These are phyloP conservation scores for Campylomormyrus tamandua DNA, from an alignment of 2,113 vertebrate genomes.

Conservation along the genomic window DNA sequence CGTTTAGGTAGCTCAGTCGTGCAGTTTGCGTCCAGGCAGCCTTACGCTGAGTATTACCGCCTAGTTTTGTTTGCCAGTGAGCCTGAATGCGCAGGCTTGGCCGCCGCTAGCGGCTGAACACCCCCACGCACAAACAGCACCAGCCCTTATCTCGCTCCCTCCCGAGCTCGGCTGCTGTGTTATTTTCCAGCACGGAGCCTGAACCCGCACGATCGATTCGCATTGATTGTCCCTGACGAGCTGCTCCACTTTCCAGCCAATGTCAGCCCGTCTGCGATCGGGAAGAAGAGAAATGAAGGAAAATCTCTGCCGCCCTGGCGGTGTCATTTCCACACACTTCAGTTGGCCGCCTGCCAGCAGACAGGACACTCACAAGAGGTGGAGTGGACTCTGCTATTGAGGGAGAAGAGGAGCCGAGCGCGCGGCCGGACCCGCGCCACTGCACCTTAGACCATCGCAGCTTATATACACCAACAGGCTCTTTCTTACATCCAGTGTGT, in stretches of 20 bases:
- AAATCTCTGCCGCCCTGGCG: constrained; percentile 73
- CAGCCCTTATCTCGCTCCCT: constrained; percentile 40
- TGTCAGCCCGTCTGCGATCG: constrained; percentile 66
- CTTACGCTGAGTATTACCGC: neutral
- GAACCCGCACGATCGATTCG: constrained; percentile 84
- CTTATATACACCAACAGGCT: neutral
- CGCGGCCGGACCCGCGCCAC: constrained; percentile 18
- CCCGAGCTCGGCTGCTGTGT: constrained; percentile 53
- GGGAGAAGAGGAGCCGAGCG: constrained; percentile 29
- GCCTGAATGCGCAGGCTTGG: constrained; percentile 52
- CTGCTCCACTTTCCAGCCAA: constrained; percentile 95
- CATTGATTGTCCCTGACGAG: constrained; percentile 99
- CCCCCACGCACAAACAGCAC: constrained; percentile 34
- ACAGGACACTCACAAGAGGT: constrained; percentile 72
- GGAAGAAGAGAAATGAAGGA: constrained; percentile 62
- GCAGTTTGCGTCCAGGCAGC: constrained; percentile 31
- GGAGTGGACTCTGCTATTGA: constrained; percentile 63
- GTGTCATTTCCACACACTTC: constrained; percentile 79
- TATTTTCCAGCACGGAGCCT: constrained; percentile 74
- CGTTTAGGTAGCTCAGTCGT: neutral
- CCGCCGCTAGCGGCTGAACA: constrained; percentile 48
- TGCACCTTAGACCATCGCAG: constrained; percentile 8
- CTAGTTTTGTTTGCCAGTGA: constrained; percentile 13
- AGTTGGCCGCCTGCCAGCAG: constrained; percentile 76
- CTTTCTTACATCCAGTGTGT: neutral